Base-by-base conservation (phyloP, 2,797 vertebrate genomes). In the Tolypeutes matacus region DNA sequence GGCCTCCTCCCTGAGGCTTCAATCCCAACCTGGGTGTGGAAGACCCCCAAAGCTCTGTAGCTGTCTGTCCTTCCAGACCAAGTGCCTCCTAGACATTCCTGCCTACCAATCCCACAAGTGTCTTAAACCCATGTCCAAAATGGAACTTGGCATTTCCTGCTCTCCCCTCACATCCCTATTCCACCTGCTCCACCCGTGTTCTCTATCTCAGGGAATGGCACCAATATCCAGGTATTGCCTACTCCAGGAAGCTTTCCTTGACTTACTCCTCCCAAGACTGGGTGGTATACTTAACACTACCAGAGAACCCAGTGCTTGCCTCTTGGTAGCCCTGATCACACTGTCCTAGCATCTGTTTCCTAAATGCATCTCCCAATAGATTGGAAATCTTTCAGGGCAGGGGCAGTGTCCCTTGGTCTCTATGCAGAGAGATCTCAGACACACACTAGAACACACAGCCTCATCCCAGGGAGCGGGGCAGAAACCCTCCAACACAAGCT, bases 391-490 rank as follows among this genome's bases (percentile, higher is more conserved):
- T 81, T 65, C 53, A n/a, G 2, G 46, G 34, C 14, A 77, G 34
- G 5, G 39, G 11, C 18, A 78, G 78, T 2, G 25, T 34, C 6
- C 21, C 31, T 36, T 42, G 81, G n/a, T 18, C 89, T 89, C 67
- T 21, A 13, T 0, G 9, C 53, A 87, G 56, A 84, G 49, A 34
- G 34, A 72, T 23, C 20, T 27, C 67, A 77, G 73, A 53, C 2
- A 10, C 20, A 25, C n/a, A 80, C 51, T 39, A 20, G 46, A 46
- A 69, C 9, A 46, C 46, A 8, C 7, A 46, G n/a, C 17, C 46
- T 2, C 60, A 6, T 1, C 25, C 10, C 0, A 2, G 14, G 42
- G 4, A 49, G 11, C 18, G 17, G 27, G 3, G 3, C 18, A 46
- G 46, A 60, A 58, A n/a, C 3, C 1, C 64, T 80, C 84, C 49